Conservation (phyloP, 2,888 invertebrate genomes). For the Smittia aterrima region DNA sequence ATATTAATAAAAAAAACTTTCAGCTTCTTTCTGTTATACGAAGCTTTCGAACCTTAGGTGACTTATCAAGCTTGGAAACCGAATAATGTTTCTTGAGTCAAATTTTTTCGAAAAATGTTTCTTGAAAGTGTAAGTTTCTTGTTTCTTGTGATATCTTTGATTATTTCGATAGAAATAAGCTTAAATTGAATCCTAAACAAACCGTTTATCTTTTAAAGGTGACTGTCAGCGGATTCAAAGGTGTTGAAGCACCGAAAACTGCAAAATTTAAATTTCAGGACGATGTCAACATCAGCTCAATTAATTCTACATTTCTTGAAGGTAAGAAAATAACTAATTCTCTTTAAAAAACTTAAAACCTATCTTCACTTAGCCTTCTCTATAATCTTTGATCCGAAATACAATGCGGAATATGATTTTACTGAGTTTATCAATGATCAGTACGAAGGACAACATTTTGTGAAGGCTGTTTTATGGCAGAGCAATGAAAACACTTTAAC, state of each 20-base stretch:
- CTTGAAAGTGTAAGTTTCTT: not conserved
- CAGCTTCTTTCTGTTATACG: too few relatives aligned
- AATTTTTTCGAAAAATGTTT: constrained; percentile 22
- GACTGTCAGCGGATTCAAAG: not conserved
- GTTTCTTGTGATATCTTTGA: not conserved
- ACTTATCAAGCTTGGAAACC: too few relatives aligned
- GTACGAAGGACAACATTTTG: not conserved
- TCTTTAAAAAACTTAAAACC: not conserved
- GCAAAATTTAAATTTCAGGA: not conserved
- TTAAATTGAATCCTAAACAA: not conserved
- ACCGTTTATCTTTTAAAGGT: not conserved
- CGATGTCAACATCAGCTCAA: not conserved
- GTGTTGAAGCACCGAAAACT: not conserved
- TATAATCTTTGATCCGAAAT: not conserved
- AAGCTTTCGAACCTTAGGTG: too few relatives aligned
- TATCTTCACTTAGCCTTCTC: not conserved
- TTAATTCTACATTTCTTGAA: not conserved
- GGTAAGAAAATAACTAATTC: not conserved
- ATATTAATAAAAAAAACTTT: too few relatives aligned
- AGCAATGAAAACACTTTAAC: not conserved
- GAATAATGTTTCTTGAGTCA: too few relatives aligned
- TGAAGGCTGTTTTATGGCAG: not conserved
- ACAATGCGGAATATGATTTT: not conserved
- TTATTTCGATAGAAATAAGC: not conserved
- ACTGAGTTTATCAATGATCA: not conserved